A percentile compares a stretch with the other conserved stretches of the same genome.
phyloP scores from a whole-genome alignment of 1,140 invertebrate genomes.

The Odontomachus brunneus region DNA sequence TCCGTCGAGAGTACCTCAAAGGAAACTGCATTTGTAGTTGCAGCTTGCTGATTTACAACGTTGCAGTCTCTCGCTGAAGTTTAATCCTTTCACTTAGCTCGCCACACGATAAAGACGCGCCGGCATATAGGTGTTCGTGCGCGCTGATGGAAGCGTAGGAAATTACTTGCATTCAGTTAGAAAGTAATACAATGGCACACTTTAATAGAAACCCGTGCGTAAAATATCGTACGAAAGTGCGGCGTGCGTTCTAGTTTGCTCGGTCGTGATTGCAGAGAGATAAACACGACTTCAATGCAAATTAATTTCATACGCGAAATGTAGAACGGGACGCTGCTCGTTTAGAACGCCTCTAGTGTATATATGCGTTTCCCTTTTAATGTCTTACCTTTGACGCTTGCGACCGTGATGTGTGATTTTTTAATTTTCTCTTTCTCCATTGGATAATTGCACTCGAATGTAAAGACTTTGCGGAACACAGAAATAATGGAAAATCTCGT shows the following conservation, averaged over 20 bases:
- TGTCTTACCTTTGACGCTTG: not conserved
- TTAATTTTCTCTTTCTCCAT: not conserved
- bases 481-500: conserved; percentile 11
- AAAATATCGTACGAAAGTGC: conserved; percentile 44
- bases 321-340: not conserved
- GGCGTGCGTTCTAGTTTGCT: conserved; percentile 28
- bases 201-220: conserved; percentile 39
- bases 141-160: conserved; percentile 44
- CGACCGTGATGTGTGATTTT: not conserved
- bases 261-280: not conserved
- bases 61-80: conserved; percentile 54
- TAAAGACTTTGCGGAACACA: not conserved
- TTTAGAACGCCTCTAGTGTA: too few relatives aligned
- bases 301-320: conserved; percentile 27
- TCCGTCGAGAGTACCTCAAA: conserved; percentile 38
- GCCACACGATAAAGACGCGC: conserved; percentile 55
- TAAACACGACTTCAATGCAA: not conserved
- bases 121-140: not conserved
- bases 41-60: conserved; percentile 57
- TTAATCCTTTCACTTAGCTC: conserved; percentile 61
- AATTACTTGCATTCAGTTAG: conserved; percentile 60
- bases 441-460: conserved; percentile 6
- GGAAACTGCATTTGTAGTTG: conserved; percentile 58
- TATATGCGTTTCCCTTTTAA: not conserved
- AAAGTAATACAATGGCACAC: conserved; percentile 61